Evolutionary conservation across 1,140 invertebrate species (phyloP), one percentile per base, ranked within the genome.

Genomic region (Leucophenga varia): DNA sequence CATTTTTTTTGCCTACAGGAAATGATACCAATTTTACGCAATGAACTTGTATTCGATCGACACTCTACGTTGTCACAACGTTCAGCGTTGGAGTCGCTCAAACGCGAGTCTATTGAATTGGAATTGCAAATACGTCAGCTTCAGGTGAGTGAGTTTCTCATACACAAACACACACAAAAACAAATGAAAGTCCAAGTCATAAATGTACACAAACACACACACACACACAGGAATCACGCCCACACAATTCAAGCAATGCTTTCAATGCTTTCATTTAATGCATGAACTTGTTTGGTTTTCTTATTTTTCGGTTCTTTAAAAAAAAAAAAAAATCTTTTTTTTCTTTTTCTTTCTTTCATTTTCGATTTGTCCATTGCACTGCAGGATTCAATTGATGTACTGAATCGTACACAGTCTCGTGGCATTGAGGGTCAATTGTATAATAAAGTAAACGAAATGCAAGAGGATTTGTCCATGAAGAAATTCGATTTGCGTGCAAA

Each of bases 401-500:
- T 96, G 44, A 79, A 86, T 38, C 84, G 93, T 58, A 85, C 93
- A 65, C 94, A 96, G 76, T 86, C 87, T 63, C 88, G 93, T 80
- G 93, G 82, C 65, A 79, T 84, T 47, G 93, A 96, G 70, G 87
- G 87, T 38, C 87, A 86, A 59, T 79, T 94, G 20, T 94, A 87
- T 77, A 93, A 91, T 64, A 97, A 96, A 81, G 91, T 90, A 45
- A 95, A 95, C 73, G 93, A 97, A 78, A 77, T 93, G 16, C 89
- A 97, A 78, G 93, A 96, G 77, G 93, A 97, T 64, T 91, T 97
- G 74, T 94, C 91, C 57, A 83, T 92, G 78, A 96, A 96, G 77
- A 84, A 90, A 59, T 96, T 94, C 74, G 93, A 97, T 78, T 83
- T 95, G 39, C 84, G 90, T 42, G 87, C 93, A 18, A 90, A 93